Evolutionary conservation across 2,888 invertebrate genomes (phyloP).

Genomic region (Gandaritis pyraliata): DNA sequence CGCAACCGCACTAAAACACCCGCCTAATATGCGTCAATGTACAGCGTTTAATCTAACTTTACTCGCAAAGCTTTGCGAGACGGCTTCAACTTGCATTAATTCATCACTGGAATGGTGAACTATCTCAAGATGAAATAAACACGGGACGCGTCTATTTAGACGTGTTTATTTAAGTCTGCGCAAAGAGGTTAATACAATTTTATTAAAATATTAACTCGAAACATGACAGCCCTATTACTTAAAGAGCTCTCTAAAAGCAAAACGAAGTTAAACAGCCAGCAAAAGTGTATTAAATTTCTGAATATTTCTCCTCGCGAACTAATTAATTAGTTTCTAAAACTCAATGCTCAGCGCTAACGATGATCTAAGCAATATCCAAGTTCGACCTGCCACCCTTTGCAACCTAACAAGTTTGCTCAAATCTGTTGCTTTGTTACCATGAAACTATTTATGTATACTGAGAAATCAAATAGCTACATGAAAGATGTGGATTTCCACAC

Average conservation of each 20-base stretch:
- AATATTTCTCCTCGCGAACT: conserved; percentile 56
- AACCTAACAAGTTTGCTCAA: conserved; percentile 36
- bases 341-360: conserved; percentile 62
- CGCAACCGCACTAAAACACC: conserved; percentile 58
- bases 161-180: conserved; percentile 25
- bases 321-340: conserved; percentile 67
- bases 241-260: conserved; percentile 45
- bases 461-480: neutral
- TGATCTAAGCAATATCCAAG: conserved; percentile 67
- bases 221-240: conserved; percentile 47
- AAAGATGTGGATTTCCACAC: neutral
- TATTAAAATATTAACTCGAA: conserved; percentile 32
- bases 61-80: conserved; percentile 60
- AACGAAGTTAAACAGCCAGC: conserved; percentile 48
- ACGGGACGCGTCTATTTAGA: conserved; percentile 25
- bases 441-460: neutral
- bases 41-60: conserved; percentile 77
- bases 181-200: conserved; percentile 31
- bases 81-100: conserved; percentile 63
- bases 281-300: conserved; percentile 59
- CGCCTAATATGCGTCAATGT: conserved; percentile 68
- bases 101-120: conserved; percentile 47
- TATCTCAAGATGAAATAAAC: conserved; percentile 40
- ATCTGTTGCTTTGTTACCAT: conserved; percentile 21
- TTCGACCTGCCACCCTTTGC: conserved; percentile 48